Evolutionary conservation across 2,113 vertebrate genomes (phyloP).

Genomic region (Oncorhynchus nerka): DNA sequence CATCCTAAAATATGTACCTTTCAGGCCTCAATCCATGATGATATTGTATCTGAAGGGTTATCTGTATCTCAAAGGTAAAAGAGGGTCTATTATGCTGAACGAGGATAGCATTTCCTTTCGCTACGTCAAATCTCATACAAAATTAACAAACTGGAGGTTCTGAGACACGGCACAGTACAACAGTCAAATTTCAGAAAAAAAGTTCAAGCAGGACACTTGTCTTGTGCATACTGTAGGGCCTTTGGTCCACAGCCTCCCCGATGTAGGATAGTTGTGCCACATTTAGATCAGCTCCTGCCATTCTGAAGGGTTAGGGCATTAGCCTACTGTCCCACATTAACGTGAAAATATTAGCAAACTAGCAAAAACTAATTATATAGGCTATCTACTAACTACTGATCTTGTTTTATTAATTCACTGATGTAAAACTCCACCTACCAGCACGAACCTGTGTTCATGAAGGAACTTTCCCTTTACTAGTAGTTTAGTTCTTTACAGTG

Average conservation of each 20-base stretch:
- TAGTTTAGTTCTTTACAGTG: no score
- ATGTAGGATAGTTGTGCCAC: conserved; percentile 6
- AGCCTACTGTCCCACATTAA: conserved; percentile 48
- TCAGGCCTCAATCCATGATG: not conserved
- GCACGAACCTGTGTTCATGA: no score
- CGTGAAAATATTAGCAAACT: conserved; percentile 23
- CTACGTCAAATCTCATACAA: not conserved
- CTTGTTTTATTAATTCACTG: conserved; percentile 22
- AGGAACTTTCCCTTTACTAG: no score
- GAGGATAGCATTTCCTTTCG: no score
- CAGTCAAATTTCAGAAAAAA: not conserved
- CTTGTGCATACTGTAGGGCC: not conserved
- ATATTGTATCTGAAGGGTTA: not conserved
- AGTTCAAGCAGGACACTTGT: not conserved
- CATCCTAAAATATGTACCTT: not conserved
- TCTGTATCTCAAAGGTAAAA: no score
- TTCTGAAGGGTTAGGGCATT: conserved; percentile 25
- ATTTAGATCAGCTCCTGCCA: conserved; percentile 9
- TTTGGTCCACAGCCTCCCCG: not conserved
- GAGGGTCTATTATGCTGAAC: no score
- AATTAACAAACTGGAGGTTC: not conserved
- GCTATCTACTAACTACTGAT: conserved; percentile 1
- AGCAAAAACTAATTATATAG: conserved; percentile 22
- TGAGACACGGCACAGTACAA: not conserved
- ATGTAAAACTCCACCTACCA: not conserved